Conservation (phyloP, 1,140 invertebrate species). For the Lerema accius region DNA sequence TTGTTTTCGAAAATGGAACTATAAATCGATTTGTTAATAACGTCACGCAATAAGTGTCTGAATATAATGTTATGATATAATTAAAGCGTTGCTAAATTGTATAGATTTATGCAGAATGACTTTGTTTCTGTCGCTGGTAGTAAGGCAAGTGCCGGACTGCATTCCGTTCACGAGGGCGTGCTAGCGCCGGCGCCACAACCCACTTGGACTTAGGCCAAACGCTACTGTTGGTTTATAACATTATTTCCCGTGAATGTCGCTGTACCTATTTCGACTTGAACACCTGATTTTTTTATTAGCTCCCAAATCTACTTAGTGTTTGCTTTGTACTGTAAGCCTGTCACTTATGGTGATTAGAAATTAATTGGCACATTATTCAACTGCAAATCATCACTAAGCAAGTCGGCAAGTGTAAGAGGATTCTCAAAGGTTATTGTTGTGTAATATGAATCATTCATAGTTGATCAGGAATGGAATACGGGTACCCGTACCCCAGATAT, state of each 20-base stretch:
- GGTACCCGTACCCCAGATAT: too few species aligned
- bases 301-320: slow-evolving; percentile 27
- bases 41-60: too few species aligned
- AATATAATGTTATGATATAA: too few species aligned
- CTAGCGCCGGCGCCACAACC: slow-evolving; percentile 73
- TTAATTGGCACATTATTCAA: background rate
- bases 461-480: too few species aligned
- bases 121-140: background rate
- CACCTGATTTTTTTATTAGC: slow-evolving; percentile 38
- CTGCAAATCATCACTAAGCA: background rate
- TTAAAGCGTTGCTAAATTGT: too few species aligned
- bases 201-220: slow-evolving; percentile 69
- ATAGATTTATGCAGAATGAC: too few species aligned
- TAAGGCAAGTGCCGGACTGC: slow-evolving; percentile 36
- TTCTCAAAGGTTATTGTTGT: background rate
- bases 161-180: slow-evolving; percentile 46
- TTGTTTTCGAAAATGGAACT: too few species aligned
- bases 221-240: slow-evolving; percentile 75
- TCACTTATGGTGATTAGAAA: background rate
- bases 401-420: background rate
- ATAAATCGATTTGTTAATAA: too few species aligned
- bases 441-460: background rate
- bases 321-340: slow-evolving; percentile 12
- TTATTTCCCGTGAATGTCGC: slow-evolving; percentile 70
- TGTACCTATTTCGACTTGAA: slow-evolving; percentile 48